These are phyloP conservation scores for Ochropacha duplaris DNA, from an alignment of 2,888 invertebrate genomes.

Conservation along the genomic window DNA sequence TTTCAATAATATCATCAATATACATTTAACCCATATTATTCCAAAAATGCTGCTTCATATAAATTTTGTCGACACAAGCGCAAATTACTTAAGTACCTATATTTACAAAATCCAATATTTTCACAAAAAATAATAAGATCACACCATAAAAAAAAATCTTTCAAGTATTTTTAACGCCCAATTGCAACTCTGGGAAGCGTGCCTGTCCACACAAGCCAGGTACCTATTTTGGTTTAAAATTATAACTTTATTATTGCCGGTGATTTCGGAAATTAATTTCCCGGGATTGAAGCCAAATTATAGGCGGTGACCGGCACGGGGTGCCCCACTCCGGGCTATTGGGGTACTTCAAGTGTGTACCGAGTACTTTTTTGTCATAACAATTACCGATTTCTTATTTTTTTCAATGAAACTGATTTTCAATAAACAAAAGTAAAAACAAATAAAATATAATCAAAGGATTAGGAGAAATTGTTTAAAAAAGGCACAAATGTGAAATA, in stretches of 20 bases:
- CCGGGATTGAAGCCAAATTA: slow-evolving; percentile 74
- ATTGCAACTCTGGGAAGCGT: slow-evolving; percentile 52
- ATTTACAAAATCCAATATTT: background rate
- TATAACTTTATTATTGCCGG: slow-evolving; percentile 78
- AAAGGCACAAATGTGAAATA: too few relatives aligned
- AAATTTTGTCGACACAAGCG: too few relatives aligned
- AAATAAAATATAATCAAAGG: too few relatives aligned
- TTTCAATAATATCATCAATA: too few relatives aligned
- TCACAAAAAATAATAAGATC: background rate
- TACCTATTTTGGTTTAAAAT: slow-evolving; percentile 72
- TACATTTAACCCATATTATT: too few relatives aligned
- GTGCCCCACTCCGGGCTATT: slow-evolving; percentile 12
- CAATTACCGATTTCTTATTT: background rate
- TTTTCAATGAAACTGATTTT: too few relatives aligned
- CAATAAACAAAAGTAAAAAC: too few relatives aligned
- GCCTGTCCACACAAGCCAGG: slow-evolving; percentile 54
- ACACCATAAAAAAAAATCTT: background rate
- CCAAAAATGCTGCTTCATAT: too few relatives aligned
- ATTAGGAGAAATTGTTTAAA: too few relatives aligned
- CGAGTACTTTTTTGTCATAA: background rate
- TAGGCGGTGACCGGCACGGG: slow-evolving; percentile 42
- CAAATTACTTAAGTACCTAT: background rate
- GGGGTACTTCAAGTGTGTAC: slow-evolving; percentile 3
- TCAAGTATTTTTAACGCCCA: background rate
- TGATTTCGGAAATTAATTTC: slow-evolving; percentile 80